Evolutionary conservation across 2,113 vertebrate genomes (phyloP).

Genomic region (Cyprinus carpio): DNA sequence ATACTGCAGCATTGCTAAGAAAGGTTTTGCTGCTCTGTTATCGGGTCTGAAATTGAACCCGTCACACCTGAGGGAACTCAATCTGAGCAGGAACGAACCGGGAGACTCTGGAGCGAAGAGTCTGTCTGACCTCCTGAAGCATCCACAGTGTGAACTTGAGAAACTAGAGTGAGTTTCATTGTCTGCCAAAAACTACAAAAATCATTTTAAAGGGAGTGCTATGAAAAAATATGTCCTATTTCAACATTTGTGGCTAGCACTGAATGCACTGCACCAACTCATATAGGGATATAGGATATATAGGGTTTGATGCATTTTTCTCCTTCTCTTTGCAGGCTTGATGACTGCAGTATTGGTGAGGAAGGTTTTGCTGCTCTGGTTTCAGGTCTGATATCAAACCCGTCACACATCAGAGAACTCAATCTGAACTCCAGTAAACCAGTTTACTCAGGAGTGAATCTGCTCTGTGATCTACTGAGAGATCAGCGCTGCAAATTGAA

Average conservation of each 20-base stretch:
- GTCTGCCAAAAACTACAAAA: background rate
- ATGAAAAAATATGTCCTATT: too few relatives aligned
- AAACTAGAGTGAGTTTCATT: background rate
- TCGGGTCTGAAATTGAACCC: background rate
- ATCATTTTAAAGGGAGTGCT: background rate
- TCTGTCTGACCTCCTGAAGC: background rate
- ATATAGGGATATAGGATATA: too few relatives aligned
- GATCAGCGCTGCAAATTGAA: background rate
- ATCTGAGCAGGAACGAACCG: background rate
- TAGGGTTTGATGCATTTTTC: background rate
- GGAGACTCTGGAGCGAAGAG: background rate
- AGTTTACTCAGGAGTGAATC: background rate
- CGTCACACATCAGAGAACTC: background rate
- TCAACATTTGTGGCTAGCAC: too few relatives aligned
- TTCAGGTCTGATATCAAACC: constrained; percentile 4
- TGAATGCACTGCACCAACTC: too few relatives aligned
- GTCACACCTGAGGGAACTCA: background rate
- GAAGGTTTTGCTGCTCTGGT: background rate
- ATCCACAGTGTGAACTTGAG: background rate
- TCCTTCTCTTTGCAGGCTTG: background rate
- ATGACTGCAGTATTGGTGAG: background rate
- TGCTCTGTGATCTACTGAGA: background rate
- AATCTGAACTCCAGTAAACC: constrained; percentile 2
- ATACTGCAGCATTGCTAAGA: background rate
- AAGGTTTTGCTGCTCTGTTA: background rate